Evolutionary conservation across 1,140 invertebrate species (phyloP).

Genomic region (Pissodes strobi): DNA sequence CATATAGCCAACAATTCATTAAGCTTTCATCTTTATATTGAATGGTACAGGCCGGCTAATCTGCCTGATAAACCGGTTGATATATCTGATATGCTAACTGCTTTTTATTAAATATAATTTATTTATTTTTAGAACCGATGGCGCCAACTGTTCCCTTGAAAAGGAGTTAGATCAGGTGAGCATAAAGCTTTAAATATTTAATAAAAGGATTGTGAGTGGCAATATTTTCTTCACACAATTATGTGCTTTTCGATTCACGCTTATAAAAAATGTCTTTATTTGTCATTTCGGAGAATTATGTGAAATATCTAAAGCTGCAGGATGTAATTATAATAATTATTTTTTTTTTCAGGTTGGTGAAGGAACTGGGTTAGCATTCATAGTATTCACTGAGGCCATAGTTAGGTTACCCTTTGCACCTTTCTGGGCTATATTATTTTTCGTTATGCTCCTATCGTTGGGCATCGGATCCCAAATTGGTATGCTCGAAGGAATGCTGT

Average conservation of each 20-base stretch:
- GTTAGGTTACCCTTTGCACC: constrained; percentile 86
- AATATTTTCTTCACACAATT: no score
- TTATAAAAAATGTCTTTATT: not conserved
- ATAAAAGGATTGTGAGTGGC: no score
- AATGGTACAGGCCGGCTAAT: not conserved
- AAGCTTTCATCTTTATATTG: not conserved
- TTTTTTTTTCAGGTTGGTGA: constrained; percentile 80
- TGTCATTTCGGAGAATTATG: not conserved
- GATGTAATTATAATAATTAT: not conserved
- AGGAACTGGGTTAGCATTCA: constrained; percentile 90
- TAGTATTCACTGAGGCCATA: constrained; percentile 91
- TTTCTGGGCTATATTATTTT: constrained; percentile 93
- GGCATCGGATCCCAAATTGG: constrained; percentile 91
- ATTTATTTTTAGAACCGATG: constrained; percentile 1
- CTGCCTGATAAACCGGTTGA: no score
- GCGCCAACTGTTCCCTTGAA: constrained; percentile 66
- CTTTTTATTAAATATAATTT: not conserved
- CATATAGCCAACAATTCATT: not conserved
- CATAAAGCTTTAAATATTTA: no score
- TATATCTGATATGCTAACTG: no score
- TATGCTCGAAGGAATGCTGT: constrained; percentile 90
- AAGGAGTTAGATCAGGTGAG: constrained; percentile 74
- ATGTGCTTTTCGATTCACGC: no score
- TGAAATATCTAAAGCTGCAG: not conserved
- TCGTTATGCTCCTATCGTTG: constrained; percentile 87